A percentile compares a stretch with the other conserved stretches of the same genome.
phyloP scores from a whole-genome alignment of 2,797 vertebrate genomes.

The Psittacula derbiana region DNA sequence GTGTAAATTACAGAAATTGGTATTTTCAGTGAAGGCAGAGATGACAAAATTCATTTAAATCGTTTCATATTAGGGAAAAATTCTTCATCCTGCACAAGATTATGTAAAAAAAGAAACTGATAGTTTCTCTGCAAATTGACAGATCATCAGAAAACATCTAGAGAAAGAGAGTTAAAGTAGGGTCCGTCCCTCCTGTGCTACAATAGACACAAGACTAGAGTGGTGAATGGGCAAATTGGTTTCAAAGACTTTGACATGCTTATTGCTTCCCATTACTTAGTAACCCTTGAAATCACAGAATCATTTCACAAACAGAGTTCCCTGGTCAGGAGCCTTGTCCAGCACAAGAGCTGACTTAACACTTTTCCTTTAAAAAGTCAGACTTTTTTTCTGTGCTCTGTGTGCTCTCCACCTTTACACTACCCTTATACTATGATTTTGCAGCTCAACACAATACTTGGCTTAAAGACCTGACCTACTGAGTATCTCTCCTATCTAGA shows the following conservation, averaged over 20 bases:
- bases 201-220: fast-evolving
- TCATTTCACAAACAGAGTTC: background rate
- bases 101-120: background rate
- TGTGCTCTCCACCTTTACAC: background rate
- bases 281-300: background rate
- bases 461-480: background rate
- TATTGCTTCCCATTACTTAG: background rate
- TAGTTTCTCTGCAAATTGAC: background rate
- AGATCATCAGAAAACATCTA: background rate
- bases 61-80: background rate
- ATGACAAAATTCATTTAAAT: background rate
- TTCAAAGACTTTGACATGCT: background rate
- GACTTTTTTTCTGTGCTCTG: background rate
- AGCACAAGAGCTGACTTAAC: background rate
- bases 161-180: background rate
- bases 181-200: background rate
- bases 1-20: background rate
- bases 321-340: background rate
- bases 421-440: background rate
- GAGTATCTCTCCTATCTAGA: background rate
- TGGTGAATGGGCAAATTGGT: background rate
- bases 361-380: background rate
- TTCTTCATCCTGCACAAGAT: background rate
- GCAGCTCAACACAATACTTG: background rate
- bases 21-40: constrained; percentile 7